phyloP scores from a whole-genome alignment of 2,113 vertebrate genomes.

The Vulpes lagopus region DNA sequence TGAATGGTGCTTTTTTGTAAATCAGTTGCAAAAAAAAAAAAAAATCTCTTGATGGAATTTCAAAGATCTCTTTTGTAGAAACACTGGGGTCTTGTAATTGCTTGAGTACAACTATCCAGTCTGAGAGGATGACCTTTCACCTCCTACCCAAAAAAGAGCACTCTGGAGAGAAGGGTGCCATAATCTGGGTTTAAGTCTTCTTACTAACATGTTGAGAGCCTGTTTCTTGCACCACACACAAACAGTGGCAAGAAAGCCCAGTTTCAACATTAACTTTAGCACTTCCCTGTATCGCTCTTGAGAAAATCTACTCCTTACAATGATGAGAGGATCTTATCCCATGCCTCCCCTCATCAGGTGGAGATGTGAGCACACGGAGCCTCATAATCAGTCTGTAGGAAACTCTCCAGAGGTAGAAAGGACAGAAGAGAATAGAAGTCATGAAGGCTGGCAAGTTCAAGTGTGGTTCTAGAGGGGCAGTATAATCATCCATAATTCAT shows the following conservation, averaged over 20 bases:
- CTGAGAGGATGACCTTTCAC: conserved; percentile 95
- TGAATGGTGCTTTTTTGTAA: conserved; percentile 80
- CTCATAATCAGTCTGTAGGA: conserved; percentile 74
- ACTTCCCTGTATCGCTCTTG: conserved; percentile 90
- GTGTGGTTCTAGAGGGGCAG: conserved; percentile 70
- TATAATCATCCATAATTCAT: conserved; percentile 57
- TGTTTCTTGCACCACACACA: conserved; percentile 91
- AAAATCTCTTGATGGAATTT: conserved; percentile 91
- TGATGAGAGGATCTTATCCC: conserved; percentile 75
- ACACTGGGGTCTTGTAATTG: conserved; percentile 93
- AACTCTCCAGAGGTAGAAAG: conserved; percentile 79
- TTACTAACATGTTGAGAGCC: conserved; percentile 93
- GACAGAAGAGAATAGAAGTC: conserved; percentile 78
- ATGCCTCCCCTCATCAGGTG: conserved; percentile 53
- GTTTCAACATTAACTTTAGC: conserved; percentile 88
- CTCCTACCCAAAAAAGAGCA: conserved; percentile 93
- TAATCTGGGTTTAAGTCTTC: conserved; percentile 97
- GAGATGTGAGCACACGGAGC: conserved; percentile 79
- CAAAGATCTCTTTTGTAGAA: conserved; percentile 88
- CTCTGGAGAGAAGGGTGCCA: conserved; percentile 92
- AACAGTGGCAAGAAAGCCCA: conserved; percentile 90
- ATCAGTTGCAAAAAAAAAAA: conserved; percentile 80
- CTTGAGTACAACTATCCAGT: conserved; percentile 93
- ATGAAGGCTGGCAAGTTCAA: conserved; percentile 75
- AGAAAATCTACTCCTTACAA: conserved; percentile 89